Evolutionary conservation across 2,113 vertebrate species (phyloP).

Genomic region (Craseonycteris thonglongyai): DNA sequence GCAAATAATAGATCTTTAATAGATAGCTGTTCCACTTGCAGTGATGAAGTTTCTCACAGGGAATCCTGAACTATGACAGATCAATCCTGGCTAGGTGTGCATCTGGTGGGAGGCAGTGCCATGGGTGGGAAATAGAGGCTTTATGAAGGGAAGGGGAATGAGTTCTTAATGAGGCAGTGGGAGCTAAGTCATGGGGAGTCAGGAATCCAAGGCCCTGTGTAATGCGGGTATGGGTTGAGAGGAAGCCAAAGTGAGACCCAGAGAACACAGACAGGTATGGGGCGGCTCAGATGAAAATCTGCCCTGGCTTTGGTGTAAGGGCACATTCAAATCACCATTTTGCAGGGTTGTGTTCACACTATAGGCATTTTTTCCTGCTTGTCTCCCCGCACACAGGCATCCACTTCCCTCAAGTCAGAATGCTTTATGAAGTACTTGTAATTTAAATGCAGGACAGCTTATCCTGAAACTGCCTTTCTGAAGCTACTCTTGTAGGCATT

Average conservation of each 20-base stretch:
- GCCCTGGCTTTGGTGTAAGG: not conserved
- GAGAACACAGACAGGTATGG: not conserved
- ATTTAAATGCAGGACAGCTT: not conserved
- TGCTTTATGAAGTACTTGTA: not conserved
- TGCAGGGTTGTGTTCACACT: not conserved
- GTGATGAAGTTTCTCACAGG: not conserved
- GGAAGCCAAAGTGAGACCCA: not conserved
- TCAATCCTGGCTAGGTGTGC: not conserved
- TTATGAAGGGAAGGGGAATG: not conserved
- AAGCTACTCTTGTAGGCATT: not conserved
- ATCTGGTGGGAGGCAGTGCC: not conserved
- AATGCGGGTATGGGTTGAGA: not conserved
- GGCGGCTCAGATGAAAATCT: not conserved
- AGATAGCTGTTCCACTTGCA: not conserved
- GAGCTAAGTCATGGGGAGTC: not conserved
- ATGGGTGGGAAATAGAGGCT: not conserved
- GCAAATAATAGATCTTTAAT: slow-evolving; percentile 7
- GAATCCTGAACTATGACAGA: not conserved
- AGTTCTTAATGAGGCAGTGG: not conserved
- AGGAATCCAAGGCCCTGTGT: not conserved
- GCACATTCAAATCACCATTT: not conserved
- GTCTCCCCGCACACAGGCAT: not conserved
- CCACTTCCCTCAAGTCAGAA: not conserved
- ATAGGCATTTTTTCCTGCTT: not conserved
- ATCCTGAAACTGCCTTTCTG: not conserved